These are phyloP conservation scores for Chaetophractus vellerosus DNA, from an alignment of 2,797 vertebrate species.

Conservation along the genomic window DNA sequence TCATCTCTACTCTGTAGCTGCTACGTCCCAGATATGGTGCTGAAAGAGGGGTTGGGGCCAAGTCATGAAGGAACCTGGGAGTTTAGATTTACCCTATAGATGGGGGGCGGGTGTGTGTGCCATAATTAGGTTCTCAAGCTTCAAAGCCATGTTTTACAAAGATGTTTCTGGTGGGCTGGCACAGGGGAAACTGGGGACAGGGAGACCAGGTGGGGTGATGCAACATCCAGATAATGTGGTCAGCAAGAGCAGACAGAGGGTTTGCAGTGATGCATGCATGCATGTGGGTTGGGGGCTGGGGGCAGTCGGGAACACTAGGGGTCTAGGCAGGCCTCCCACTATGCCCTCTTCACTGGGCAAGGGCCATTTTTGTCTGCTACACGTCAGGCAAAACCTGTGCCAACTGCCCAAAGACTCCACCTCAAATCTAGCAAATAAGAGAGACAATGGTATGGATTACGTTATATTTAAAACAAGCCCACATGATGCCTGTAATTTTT, in stretches of 20 bases:
- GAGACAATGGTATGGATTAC: constrained; percentile 88
- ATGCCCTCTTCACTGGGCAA: not conserved
- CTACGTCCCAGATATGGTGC: not conserved
- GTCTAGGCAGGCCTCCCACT: constrained; percentile 56
- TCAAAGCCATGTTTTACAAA: not conserved
- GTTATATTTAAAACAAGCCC: constrained; percentile 90
- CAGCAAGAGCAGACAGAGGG: not conserved
- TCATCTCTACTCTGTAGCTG: not conserved
- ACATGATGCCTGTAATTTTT: constrained; percentile 90
- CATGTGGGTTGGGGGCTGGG: not conserved
- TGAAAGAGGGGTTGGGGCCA: not conserved
- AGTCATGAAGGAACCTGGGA: not conserved
- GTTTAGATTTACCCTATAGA: not conserved
- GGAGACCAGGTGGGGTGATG: not conserved
- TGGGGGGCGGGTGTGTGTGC: not conserved
- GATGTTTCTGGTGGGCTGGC: not conserved
- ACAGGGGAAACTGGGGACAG: not conserved
- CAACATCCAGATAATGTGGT: not conserved
- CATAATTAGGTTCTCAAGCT: constrained; percentile 3
- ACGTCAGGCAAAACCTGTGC: constrained; percentile 76
- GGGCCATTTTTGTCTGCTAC: constrained; percentile 83
- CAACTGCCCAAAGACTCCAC: constrained; percentile 78
- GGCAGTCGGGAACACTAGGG: not conserved
- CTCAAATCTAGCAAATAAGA: constrained; percentile 90
- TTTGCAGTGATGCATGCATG: not conserved